Evolutionary conservation across 1,140 invertebrate species (phyloP), one percentile per base, ranked within the genome.

Genomic region (Macrobrachium nipponense): DNA sequence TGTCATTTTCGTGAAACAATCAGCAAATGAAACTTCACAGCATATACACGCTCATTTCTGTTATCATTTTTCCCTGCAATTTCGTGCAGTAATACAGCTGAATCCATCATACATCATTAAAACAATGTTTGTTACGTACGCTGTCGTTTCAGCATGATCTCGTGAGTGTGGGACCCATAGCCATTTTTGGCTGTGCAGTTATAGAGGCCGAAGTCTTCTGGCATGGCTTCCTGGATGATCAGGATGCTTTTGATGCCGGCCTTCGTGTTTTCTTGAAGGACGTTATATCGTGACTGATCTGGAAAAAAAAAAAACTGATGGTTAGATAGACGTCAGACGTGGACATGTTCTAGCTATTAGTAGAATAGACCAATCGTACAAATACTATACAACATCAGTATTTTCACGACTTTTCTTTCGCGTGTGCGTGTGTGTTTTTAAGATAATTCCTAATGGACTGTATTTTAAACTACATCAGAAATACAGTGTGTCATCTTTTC

Each of bases 111-210:
- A 76, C 11, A 10, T 7, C 18, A 18, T 11, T 12, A 5, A 10
- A 66, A 8, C 0, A 43, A n/a, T n/a, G n/a, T 27, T 11, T 4
- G 6, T 66, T 12, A 73, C 95, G 96, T 94, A 98, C 97, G 96
- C 93, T 97, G 96, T 89, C 96, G 94, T 90, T 94, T 94, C 81
- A 99, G 92, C 61, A 94, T 94, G 82, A 99, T 98, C 89, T 96
- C 94, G 86, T 96, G 93, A 2, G 94, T 94, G 90, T 97, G 96
- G 59, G 94, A 94, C 23, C 98, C 97, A 90, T 96, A 98, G 78
- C 95, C 94, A 91, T 99, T 99, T 68, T 94, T 94, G 6, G 98
- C 97, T 59, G 97, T 96, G 91, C 98, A 99, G 92, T 98, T 98
- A 92, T 98, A 99, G 87, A 94, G 92, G 18, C 97, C 97, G 90